Evolutionary conservation across 2,797 vertebrate species (phyloP), one percentile per base, ranked within the genome.

Genomic region (Champsocephalus gunnari): DNA sequence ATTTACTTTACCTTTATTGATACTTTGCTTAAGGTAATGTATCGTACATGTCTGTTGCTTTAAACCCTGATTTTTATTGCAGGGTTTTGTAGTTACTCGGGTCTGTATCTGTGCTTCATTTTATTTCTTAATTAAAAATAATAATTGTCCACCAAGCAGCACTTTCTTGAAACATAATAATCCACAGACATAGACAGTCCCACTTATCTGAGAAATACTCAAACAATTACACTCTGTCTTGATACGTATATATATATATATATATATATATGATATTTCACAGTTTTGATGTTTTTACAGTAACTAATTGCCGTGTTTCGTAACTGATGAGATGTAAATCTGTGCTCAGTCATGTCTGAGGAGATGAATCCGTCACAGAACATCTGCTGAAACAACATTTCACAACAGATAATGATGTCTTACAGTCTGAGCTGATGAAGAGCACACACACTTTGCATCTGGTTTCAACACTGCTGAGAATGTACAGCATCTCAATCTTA

Each of bases 21-120:
- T 68, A 34, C 9, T 49, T 49, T 34, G 45, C 66, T 61, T 55
- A 4, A 67, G 32, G 45, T 14, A 57, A 17, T 57, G 16, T 43
- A 53, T 7, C 44, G 3, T 48, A 11, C 41, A 13, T 24, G 28
- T 44, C 3, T 63, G 44, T n/a, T 69, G 21, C 19, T 73, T 50
- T 32, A 32, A 32, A 32, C 14, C 43, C 17, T 16, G 12, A 28
- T 63, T 63, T 67, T 63, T 48, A 63, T 63, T 2, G 0, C 10
- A 5, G 14, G 7, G 24, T 62, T 63, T 75, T 51, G 54, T 7
- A 54, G 16, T 70, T 56, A 38, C 50, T 49, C 44, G 54, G 38
- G 49, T 76, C 66, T 48, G 2, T 19, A 55, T 70, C 63, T 58
- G 21, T 55, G 55, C 73, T 63, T 80, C 65, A 66, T 83, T 87